Evolutionary conservation across 2,888 invertebrate genomes (phyloP).

Genomic region (Nasonia oneida): DNA sequence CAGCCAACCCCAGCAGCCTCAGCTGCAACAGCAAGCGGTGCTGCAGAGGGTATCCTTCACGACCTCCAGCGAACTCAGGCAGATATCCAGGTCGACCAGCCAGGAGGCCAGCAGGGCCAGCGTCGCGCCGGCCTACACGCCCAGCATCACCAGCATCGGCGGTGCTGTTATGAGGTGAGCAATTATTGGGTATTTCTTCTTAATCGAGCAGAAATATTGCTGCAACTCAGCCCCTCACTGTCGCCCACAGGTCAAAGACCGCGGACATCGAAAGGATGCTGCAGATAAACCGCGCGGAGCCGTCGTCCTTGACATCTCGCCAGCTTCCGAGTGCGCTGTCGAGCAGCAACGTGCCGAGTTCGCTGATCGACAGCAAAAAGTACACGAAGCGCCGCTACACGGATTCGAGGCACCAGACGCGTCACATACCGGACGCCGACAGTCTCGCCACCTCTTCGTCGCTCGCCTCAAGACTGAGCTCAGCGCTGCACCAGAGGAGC

Average conservation of each 20-base stretch:
- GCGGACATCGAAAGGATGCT: slow-evolving; percentile 85
- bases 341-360: slow-evolving; percentile 72
- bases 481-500: slow-evolving; percentile 1
- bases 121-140: slow-evolving; percentile 75
- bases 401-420: slow-evolving; percentile 82
- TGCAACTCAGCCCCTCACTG: neutral
- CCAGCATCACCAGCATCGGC: slow-evolving; percentile 85
- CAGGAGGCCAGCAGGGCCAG: slow-evolving; percentile 70
- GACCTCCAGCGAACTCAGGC: slow-evolving; percentile 82
- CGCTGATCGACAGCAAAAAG: slow-evolving; percentile 81
- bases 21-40: slow-evolving; percentile 74
- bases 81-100: slow-evolving; percentile 75
- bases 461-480: slow-evolving; percentile 22
- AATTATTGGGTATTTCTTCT: neutral
- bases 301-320: slow-evolving; percentile 34
- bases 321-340: slow-evolving; percentile 75
- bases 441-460: slow-evolving; percentile 73
- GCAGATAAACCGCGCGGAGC: slow-evolving; percentile 79
- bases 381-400: slow-evolving; percentile 83
- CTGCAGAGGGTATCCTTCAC: slow-evolving; percentile 84
- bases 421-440: slow-evolving; percentile 82
- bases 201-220: neutral
- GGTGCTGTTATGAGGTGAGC: slow-evolving; percentile 82
- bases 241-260: slow-evolving; percentile 81
- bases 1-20: slow-evolving; percentile 34